Evolutionary conservation across 2,113 vertebrate species (phyloP).

Genomic region (Papio anubis): DNA sequence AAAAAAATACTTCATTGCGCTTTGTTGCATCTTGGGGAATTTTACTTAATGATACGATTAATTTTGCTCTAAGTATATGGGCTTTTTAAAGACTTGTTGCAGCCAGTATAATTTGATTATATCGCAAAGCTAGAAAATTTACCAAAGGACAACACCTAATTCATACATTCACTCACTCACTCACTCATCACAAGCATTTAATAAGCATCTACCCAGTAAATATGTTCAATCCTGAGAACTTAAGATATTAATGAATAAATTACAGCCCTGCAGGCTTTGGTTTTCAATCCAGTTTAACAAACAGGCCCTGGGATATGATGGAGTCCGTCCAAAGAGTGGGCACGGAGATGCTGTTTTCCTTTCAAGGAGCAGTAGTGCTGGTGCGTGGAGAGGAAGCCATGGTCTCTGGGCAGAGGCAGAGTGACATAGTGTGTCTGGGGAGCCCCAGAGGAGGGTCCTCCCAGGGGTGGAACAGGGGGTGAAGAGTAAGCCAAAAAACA

Average conservation of each 20-base stretch:
- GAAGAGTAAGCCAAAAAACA: background rate
- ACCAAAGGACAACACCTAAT: background rate
- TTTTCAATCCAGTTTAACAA: background rate
- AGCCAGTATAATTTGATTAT: background rate
- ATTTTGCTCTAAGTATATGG: background rate
- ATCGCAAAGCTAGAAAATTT: background rate
- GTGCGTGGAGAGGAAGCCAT: fast-evolving
- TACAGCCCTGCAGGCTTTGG: background rate
- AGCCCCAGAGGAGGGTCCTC: background rate
- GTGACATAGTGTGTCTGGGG: background rate
- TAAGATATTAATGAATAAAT: background rate
- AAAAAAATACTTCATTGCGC: background rate
- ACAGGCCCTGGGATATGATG: background rate
- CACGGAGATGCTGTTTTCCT: background rate
- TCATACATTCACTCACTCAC: background rate
- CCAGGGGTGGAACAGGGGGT: background rate
- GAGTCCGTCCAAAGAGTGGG: background rate
- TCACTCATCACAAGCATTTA: background rate
- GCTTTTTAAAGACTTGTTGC: background rate
- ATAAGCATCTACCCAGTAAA: no score
- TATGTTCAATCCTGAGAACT: background rate
- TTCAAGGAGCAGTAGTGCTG: background rate
- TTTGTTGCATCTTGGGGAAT: background rate
- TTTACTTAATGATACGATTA: background rate
- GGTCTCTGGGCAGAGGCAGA: background rate